Percentiles rank a stretch among this genome's conserved stretches.
Evolutionary conservation across 2,888 invertebrate species (phyloP).

Genomic region (Eupithecia vulgata): DNA sequence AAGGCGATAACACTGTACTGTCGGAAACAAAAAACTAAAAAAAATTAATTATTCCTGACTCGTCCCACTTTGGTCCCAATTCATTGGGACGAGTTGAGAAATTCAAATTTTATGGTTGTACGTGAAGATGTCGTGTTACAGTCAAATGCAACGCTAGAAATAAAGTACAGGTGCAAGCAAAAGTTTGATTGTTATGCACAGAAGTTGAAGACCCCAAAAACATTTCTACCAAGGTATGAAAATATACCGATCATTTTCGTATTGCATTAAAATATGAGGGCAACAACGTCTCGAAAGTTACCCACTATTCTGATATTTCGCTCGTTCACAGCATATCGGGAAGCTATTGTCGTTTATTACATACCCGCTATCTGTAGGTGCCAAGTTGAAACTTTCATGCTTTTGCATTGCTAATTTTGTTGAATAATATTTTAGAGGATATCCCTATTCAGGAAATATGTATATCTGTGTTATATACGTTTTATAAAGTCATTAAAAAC

Average conservation of each 20-base stretch:
- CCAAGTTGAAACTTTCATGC: constrained; percentile 39
- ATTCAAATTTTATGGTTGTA: too few relatives aligned
- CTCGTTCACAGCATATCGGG: constrained; percentile 68
- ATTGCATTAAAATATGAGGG: constrained; percentile 45
- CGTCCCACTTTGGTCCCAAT: too few relatives aligned
- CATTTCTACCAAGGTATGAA: constrained; percentile 11
- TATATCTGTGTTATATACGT: not conserved
- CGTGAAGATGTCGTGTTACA: not conserved
- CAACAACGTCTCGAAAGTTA: constrained; percentile 58
- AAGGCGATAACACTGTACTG: not conserved
- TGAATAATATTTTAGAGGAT: not conserved
- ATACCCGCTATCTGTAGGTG: constrained; percentile 59
- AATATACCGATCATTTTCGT: constrained; percentile 24
- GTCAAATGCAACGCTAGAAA: not conserved
- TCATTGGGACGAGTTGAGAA: too few relatives aligned
- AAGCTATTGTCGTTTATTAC: constrained; percentile 68
- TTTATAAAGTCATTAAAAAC: not conserved
- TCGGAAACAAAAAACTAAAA: not conserved
- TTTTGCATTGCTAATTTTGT: constrained; percentile 18
- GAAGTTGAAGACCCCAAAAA: not conserved
- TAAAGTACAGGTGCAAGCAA: not conserved
- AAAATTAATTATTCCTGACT: too few relatives aligned
- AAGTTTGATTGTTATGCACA: constrained; percentile 4
- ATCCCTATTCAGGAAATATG: not conserved
- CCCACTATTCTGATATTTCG: constrained; percentile 53